These are phyloP conservation scores for Muntiacus reevesi DNA, from an alignment of 2,113 vertebrate genomes.

Conservation along the genomic window DNA sequence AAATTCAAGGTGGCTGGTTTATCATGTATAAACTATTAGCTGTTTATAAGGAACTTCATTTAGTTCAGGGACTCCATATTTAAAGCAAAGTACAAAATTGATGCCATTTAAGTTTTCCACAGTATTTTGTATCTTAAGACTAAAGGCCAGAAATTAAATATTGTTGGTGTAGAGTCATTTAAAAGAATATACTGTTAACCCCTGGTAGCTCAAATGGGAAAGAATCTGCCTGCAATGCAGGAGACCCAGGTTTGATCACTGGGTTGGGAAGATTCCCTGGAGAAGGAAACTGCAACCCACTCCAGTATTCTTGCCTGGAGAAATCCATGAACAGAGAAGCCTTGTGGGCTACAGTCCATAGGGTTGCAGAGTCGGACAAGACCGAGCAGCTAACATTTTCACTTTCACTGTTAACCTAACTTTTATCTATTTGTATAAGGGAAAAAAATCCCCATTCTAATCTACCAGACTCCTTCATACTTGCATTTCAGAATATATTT, in stretches of 20 bases:
- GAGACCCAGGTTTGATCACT: background rate
- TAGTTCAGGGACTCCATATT: background rate
- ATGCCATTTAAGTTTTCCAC: background rate
- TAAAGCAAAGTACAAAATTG: background rate
- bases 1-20: background rate
- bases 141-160: background rate
- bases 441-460: background rate
- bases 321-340: background rate
- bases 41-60: background rate
- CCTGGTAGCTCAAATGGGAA: background rate
- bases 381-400: background rate
- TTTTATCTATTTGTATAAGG: background rate
- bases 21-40: background rate
- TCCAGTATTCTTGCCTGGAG: background rate
- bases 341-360: background rate
- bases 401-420: background rate
- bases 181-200: background rate
- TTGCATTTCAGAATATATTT: background rate
- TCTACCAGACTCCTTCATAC: background rate
- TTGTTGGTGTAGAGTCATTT: background rate
- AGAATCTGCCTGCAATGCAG: background rate
- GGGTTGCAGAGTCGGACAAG: background rate
- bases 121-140: background rate
- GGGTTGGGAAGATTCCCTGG: background rate
- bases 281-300: background rate